Conservation (phyloP, 2,888 invertebrate genomes). For the Aleiodes alternator region DNA sequence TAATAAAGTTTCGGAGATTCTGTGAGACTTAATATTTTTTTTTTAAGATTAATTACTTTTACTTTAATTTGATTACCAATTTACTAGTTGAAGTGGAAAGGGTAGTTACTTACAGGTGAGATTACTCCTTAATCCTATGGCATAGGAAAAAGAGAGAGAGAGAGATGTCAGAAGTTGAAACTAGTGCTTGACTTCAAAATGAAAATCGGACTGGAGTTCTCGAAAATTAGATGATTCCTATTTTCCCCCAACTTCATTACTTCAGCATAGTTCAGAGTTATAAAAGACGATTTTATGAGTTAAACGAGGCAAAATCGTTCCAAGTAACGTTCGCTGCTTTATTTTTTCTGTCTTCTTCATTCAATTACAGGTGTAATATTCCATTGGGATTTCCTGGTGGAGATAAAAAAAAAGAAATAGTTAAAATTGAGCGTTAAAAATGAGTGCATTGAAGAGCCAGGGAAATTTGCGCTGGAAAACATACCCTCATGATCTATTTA, state of each 20-base stretch:
- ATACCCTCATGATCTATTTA: too few species aligned
- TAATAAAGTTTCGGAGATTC: too few species aligned
- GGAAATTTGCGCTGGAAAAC: too few species aligned
- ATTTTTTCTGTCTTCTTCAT: neutral
- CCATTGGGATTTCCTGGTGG: neutral
- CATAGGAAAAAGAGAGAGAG: neutral
- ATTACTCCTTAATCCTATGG: neutral
- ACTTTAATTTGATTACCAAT: neutral
- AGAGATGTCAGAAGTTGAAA: constrained; percentile 15
- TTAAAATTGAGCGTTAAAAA: neutral
- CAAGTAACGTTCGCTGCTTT: neutral
- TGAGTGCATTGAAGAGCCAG: too few species aligned
- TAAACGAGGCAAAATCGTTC: constrained; percentile 6
- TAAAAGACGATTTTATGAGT: constrained; percentile 13
- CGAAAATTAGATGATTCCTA: neutral
- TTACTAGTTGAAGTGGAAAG: neutral
- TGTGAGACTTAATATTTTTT: too few species aligned
- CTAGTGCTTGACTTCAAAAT: neutral
- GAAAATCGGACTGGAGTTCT: constrained; percentile 1
- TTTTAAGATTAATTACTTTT: neutral
- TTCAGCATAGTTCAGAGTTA: constrained; percentile 1
- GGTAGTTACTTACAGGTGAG: neutral
- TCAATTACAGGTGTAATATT: constrained; percentile 21
- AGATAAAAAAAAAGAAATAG: neutral
- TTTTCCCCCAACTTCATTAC: neutral